Evolutionary conservation across 2,797 vertebrate species (phyloP), one percentile per base, ranked within the genome.

Genomic region (Diglossa cyanea): DNA sequence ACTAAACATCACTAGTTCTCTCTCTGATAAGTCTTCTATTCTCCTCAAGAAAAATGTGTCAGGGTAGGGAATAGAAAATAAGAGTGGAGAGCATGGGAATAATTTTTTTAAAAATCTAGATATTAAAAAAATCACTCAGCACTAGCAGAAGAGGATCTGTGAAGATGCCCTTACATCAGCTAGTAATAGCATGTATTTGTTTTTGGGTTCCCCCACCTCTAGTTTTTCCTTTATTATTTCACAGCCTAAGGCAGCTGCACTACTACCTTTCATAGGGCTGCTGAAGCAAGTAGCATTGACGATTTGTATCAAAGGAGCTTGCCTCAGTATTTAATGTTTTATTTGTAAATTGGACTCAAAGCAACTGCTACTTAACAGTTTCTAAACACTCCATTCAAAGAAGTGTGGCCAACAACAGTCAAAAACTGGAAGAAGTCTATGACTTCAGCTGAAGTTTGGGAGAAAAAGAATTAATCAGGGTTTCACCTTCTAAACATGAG

Each of bases 291-390:
- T 1, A 58, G 23, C 58, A 66, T 3, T 17, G 3, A 81, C 31
- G 35, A 75, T 72, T 66, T 60, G 37, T 33, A 60, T 2, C 44
- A 39, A 8, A 91, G 48, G 33, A 81, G 6, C 28, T 73, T 76
- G 58, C 54, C 73, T 93, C 66, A 37, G 35, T 31, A 54, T 73
- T 86, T 70, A 37, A 73, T 23, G 35, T 24, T 93, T 85, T 73
- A 40, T 91, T 91, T 86, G 80, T 77, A 91, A 92, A 94, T 7
- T 3, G 1, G 35, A 87, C 47, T 73, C 68, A 67, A 80, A 74
- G 57, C 67, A 87, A 80, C 17, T 50, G 37, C 84, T 61, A 39
- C 65, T 87, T 65, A 62, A 70, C 24, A 76, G 63, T 57, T 92
- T 79, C 60, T 82, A 85, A 85, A 92, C 53, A 48, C 23, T 50